Base-by-base conservation (phyloP, 1,140 invertebrate species). In the Maconellicoccus hirsutus region DNA sequence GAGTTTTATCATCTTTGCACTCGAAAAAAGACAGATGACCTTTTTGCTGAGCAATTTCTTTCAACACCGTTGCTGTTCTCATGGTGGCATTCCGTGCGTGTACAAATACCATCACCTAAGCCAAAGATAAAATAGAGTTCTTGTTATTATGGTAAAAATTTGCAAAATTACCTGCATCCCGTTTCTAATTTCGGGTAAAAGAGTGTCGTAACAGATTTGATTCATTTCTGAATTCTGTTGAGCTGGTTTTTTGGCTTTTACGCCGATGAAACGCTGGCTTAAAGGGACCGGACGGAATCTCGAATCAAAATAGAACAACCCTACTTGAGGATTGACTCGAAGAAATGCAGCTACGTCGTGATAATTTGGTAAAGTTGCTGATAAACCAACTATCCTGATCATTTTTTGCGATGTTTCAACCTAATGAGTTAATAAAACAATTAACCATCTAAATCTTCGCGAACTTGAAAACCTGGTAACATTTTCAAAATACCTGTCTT, bases 341-440 rank as follows among this genome's bases (percentile, higher is more conserved):
- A 99, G 82, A 79, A 99, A 99, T 74, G 86, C 81, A 0, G 96
- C 94, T 22, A 99, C 95, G 82, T 99, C 98, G 0, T 95, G 80
- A 78, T 99, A 99, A 81, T 98, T 99, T 1, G 98, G 98, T 71
- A 99, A 80, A 0, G 98, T 99, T 0, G 97, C 98, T 0, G 96
- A 98, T 10, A 99, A 79, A 1, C 96, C 97, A n/a, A 99, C 89
- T 72, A 99, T 98, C 70, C 96, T 84, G 69, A 98, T 98, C 92
- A 98, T 96, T 72, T 87, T 93, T 80, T 99, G 96, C 0, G 92
- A 90, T 12, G 92, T 90, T 78, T 98, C 95, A 0, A 98, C 92
- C 85, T 86, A 75, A 22, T 76, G n/a, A 52, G n/a, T 52, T 52
- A 76, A 71, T n/a, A n/a, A n/a, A n/a, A n/a, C n/a, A n/a, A n/a